These are phyloP conservation scores for Ictidomys tridecemlineatus DNA, from an alignment of 2,113 vertebrate species.

Conservation along the genomic window DNA sequence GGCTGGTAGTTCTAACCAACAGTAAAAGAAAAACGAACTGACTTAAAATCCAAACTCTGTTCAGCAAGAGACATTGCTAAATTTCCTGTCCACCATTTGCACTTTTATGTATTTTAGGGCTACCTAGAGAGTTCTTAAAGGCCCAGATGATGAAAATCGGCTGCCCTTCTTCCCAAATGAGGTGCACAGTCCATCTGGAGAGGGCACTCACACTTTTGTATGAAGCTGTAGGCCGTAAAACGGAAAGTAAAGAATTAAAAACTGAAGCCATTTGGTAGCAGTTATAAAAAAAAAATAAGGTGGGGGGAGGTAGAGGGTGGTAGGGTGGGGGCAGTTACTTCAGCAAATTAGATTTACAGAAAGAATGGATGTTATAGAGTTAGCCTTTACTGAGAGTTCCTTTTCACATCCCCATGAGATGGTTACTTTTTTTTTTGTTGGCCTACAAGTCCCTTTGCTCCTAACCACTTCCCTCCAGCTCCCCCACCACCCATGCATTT, in stretches of 20 bases:
- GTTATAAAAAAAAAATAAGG: slow-evolving; percentile 67
- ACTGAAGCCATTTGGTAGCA: slow-evolving; percentile 81
- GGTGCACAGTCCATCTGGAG: slow-evolving; percentile 70
- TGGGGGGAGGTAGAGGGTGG: slow-evolving; percentile 43
- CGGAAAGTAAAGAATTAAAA: slow-evolving; percentile 83
- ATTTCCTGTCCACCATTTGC: slow-evolving; percentile 73
- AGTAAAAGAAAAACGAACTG: slow-evolving; percentile 50
- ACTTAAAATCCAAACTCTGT: slow-evolving; percentile 38
- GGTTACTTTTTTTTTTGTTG: slow-evolving; percentile 41
- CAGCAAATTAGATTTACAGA: slow-evolving; percentile 55
- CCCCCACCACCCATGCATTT: background rate
- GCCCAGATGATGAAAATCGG: slow-evolving; percentile 72
- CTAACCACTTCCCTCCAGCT: background rate
- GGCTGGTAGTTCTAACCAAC: background rate
- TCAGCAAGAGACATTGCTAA: slow-evolving; percentile 53
- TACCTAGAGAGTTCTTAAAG: slow-evolving; percentile 78
- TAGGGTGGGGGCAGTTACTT: background rate
- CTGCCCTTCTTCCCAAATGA: slow-evolving; percentile 57
- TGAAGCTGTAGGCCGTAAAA: slow-evolving; percentile 69
- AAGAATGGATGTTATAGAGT: slow-evolving; percentile 67
- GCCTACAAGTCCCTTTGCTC: background rate
- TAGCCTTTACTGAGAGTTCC: slow-evolving; percentile 63
- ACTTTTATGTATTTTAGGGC: slow-evolving; percentile 74
- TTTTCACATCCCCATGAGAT: slow-evolving; percentile 60
- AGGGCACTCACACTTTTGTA: slow-evolving; percentile 67